phyloP scores from a whole-genome alignment of 2,113 vertebrate species.

The Hydropotes inermis region DNA sequence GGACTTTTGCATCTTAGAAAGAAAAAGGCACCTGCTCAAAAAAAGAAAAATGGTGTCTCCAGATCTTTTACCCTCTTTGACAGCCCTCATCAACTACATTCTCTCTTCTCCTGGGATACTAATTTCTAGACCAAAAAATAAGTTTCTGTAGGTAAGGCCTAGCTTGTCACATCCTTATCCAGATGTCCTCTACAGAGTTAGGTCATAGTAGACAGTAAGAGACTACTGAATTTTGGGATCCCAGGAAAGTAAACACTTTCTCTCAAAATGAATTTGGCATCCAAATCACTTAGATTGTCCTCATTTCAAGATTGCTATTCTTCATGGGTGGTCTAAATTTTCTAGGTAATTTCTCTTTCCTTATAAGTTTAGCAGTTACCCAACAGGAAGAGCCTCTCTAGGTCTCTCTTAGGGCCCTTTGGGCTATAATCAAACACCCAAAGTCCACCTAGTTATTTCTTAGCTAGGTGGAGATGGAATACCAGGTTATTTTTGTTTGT shows the following conservation, averaged over 20 bases:
- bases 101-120: neutral
- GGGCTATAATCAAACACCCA: neutral
- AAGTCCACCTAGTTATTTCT: neutral
- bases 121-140: constrained; percentile 3
- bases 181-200: neutral
- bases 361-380: neutral
- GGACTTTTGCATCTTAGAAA: neutral
- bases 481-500: neutral
- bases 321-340: neutral
- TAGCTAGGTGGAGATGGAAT: neutral
- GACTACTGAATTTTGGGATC: neutral
- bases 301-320: neutral
- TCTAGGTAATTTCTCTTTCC: neutral
- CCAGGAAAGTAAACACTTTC: neutral
- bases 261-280: constrained; percentile 15
- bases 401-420: neutral
- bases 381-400: neutral
- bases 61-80: neutral
- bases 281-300: constrained; percentile 20
- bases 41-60: neutral
- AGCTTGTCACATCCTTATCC: neutral
- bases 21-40: neutral
- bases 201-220: neutral
- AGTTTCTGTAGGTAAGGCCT: neutral
- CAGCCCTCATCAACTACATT: neutral